A percentile compares a stretch with the other conserved stretches of the same genome.
Conservation (phyloP, 2,797 vertebrate species). For the Molossus alvarezi region DNA sequence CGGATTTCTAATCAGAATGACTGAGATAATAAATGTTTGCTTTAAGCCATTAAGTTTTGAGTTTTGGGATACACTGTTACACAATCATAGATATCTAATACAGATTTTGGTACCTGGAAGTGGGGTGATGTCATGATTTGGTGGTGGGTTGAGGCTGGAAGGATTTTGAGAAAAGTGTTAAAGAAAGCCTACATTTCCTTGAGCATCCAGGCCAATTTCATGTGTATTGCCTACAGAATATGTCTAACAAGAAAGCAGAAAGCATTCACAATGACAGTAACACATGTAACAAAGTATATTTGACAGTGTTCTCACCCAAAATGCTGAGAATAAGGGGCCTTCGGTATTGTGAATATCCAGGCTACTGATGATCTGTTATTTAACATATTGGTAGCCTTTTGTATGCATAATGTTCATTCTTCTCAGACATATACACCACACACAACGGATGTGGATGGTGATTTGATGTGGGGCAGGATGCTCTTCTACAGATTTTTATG, state of each 20-base stretch:
- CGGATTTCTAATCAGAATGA: slow-evolving; percentile 49
- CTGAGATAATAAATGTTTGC: not conserved
- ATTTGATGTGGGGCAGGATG: slow-evolving; percentile 65
- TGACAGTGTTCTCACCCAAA: slow-evolving; percentile 40
- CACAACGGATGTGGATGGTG: not conserved
- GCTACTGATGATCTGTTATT: slow-evolving; percentile 31
- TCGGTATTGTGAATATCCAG: not conserved
- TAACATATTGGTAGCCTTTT: slow-evolving; percentile 42
- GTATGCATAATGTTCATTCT: slow-evolving; percentile 34
- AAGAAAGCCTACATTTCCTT: slow-evolving; percentile 29
- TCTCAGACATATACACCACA: not conserved
- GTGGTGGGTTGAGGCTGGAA: not conserved
- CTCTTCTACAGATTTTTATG: slow-evolving; percentile 73
- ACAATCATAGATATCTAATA: not conserved
- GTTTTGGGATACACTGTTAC: not conserved
- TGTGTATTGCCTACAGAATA: not conserved
- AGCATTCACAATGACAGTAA: not conserved
- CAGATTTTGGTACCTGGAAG: not conserved
- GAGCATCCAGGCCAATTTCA: slow-evolving; percentile 22
- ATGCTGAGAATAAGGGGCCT: not conserved
- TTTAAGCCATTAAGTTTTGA: slow-evolving; percentile 12
- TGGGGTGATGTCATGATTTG: not conserved
- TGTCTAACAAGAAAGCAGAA: slow-evolving; percentile 21
- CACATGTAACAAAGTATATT: slow-evolving; percentile 32
- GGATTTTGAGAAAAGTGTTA: slow-evolving; percentile 17